Evolutionary conservation across 2,888 invertebrate species (phyloP), one percentile per base, ranked within the genome.

Genomic region (Macrosiphum euphorbiae): DNA sequence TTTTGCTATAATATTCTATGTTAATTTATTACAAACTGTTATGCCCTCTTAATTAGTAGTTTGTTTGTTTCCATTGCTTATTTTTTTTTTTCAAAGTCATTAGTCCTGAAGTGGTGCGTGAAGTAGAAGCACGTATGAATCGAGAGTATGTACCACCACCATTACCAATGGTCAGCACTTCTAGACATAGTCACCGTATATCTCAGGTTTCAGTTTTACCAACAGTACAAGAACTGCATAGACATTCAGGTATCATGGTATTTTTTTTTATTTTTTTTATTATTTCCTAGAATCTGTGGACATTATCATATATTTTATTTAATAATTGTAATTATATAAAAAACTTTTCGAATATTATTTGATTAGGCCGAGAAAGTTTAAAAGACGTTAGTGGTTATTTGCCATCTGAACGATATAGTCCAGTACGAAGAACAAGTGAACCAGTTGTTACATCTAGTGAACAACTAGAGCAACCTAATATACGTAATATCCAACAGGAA

Each of bases 391-490:
- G 94, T 55, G 95, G 96, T 13, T 96, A 96, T 95, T 95, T 96
- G 94, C 96, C 96, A 58, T 96, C 97, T 87, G 98, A 98, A 95
- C 96, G 99, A 44, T 99, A 98, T 96, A 98, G 98, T 95, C 99
- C 99, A 0, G 98, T 99, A 28, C 97, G 99, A 2, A 96, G 99
- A 95, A 98, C 98, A 20, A 98, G 98, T 94, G 99, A 99, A 96
- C 93, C 94, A 88, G 92, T 94, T 52, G 91, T 86, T 58, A 85
- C 89, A 50, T 94, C 86, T 88, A 90, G 91, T 58, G 94, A 93
- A 84, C 94, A 94, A 93, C 91, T 94, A 85, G 94, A 95, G 24
- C 95, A 95, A 90, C 94, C 95, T 94, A 96, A 96, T 94, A 95
- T 96, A 26, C 96, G 96, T 95, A 97, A 97, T 24, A 97, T 98